phyloP scores from a whole-genome alignment of 2,113 vertebrate genomes.

The Erpornis zantholeuca region DNA sequence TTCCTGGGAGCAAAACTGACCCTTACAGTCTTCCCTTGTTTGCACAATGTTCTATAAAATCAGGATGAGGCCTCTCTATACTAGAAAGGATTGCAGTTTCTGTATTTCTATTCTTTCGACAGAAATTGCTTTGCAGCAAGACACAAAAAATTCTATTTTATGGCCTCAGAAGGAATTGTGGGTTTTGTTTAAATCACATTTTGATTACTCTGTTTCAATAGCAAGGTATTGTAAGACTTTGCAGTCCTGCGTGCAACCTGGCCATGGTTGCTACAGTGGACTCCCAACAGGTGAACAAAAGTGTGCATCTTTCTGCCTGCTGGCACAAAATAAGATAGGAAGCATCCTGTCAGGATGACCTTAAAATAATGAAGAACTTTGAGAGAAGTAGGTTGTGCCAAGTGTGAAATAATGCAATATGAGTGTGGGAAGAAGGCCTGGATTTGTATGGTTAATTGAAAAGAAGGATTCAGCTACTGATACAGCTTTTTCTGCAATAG shows the following conservation, averaged over 20 bases:
- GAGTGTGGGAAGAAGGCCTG: not conserved
- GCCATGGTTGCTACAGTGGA: not conserved
- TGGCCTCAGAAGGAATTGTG: not conserved
- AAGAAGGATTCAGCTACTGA: not conserved
- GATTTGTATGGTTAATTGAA: slow-evolving; percentile 17
- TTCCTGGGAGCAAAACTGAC: not conserved
- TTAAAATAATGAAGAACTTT: not conserved
- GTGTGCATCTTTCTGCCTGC: not conserved
- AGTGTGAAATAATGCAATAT: not conserved
- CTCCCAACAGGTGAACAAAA: not conserved
- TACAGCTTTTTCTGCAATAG: not conserved
- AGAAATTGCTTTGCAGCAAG: not conserved
- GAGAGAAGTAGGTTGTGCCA: not conserved
- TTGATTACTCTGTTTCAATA: not conserved
- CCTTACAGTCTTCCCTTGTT: not conserved
- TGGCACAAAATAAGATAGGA: not conserved
- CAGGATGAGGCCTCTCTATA: not conserved
- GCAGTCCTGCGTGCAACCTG: not conserved
- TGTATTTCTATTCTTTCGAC: not conserved
- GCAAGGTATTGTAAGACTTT: not conserved
- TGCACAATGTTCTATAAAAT: not conserved
- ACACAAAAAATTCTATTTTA: not conserved
- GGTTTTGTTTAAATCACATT: not conserved
- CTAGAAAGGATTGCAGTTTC: not conserved
- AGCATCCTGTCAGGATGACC: not conserved